Conservation (phyloP, 2,888 invertebrate genomes). For the Desoria tigrina region DNA sequence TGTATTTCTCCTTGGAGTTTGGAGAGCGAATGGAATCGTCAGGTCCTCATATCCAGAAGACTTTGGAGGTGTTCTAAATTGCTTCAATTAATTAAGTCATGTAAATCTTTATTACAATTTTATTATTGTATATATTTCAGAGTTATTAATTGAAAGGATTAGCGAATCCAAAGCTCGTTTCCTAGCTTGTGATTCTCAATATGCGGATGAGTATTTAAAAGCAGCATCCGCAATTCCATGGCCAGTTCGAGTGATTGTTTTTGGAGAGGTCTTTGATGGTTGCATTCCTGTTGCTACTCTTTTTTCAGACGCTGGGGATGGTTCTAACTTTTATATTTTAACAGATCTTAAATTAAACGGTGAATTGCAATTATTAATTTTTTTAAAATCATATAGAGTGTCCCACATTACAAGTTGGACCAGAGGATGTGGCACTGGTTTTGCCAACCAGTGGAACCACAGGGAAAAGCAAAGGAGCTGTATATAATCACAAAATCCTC, state of each 20-base stretch:
- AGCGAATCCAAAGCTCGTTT: constrained; percentile 36
- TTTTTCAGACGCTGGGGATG: no score
- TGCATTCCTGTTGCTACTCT: neutral
- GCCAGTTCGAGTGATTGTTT: constrained; percentile 38
- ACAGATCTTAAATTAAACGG: no score
- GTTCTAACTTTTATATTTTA: no score
- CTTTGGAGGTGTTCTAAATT: constrained; percentile 29
- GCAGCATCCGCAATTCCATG: constrained; percentile 31
- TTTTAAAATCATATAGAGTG: no score
- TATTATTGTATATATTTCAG: no score
- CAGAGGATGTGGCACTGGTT: constrained; percentile 32
- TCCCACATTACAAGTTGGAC: neutral
- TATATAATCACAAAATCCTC: constrained; percentile 39
- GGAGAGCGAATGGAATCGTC: constrained; percentile 39
- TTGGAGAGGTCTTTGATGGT: no score
- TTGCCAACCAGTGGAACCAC: constrained; percentile 48
- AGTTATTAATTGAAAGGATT: constrained; percentile 30
- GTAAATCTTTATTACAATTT: no score
- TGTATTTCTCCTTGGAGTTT: constrained; percentile 44
- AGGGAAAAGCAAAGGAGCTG: constrained; percentile 43
- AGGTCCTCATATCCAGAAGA: constrained; percentile 47
- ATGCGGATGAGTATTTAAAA: constrained; percentile 9
- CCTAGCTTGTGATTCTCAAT: constrained; percentile 36
- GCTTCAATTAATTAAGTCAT: no score
- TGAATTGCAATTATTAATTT: no score